phyloP scores from a whole-genome alignment of 1,140 invertebrate species.

The Neotoxoptera formosana region DNA sequence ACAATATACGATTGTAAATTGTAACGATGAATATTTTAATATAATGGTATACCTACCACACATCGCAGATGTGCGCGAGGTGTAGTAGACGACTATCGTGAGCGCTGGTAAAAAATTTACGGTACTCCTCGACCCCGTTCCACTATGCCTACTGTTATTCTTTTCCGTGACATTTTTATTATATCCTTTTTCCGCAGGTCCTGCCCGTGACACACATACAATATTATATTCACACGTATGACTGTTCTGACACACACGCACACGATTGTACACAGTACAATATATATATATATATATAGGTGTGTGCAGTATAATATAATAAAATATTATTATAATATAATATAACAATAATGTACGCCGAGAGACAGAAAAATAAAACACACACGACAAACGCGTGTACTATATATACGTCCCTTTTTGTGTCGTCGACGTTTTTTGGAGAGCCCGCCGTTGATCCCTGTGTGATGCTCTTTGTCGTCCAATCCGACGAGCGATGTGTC shows the following conservation, averaged over 20 bases:
- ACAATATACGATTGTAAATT: not conserved
- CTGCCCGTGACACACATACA: constrained; percentile 8
- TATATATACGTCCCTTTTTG: not conserved
- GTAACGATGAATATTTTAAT: not conserved
- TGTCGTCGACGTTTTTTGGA: not conserved
- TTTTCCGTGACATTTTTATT: constrained; percentile 38
- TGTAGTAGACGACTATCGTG: not conserved
- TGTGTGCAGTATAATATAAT: not conserved
- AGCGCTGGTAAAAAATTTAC: constrained; percentile 18
- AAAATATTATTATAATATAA: not conserved
- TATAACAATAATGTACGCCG: not conserved
- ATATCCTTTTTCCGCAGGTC: constrained; percentile 41
- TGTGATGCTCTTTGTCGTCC: not conserved
- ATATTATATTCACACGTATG: not conserved
- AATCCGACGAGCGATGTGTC: not conserved
- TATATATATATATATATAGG: not conserved
- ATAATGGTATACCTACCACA: not conserved
- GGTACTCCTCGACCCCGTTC: not conserved
- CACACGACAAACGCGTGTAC: not conserved
- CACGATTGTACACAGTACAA: not conserved
- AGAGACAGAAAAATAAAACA: constrained; percentile 11
- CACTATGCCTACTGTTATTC: not conserved
- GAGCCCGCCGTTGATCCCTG: not conserved
- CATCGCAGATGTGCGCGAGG: not conserved
- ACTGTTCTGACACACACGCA: not conserved